Evolutionary conservation across 2,113 vertebrate genomes (phyloP).

Genomic region (Perccottus glenii): DNA sequence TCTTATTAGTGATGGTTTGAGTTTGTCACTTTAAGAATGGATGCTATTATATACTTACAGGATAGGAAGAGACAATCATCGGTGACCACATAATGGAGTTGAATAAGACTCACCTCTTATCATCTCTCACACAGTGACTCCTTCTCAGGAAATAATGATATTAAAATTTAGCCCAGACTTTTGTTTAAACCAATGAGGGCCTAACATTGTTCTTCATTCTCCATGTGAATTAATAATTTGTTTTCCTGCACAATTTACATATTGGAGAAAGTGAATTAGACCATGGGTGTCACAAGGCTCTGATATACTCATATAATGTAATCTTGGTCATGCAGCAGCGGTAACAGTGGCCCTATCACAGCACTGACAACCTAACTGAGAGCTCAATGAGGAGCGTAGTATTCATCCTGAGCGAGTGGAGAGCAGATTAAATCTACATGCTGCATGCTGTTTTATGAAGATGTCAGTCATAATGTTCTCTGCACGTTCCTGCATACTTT

Average conservation of each 20-base stretch:
- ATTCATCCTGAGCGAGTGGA: not conserved
- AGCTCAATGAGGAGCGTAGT: not conserved
- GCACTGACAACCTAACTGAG: constrained; percentile 12
- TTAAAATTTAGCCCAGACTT: constrained; percentile 27
- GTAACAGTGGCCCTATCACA: constrained; percentile 28
- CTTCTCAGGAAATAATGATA: constrained; percentile 4
- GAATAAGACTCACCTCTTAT: constrained; percentile 25
- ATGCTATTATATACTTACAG: not conserved
- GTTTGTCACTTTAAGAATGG: not conserved
- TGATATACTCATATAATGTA: constrained; percentile 40
- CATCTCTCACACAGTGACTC: constrained; percentile 1
- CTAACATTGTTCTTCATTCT: not conserved
- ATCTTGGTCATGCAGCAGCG: constrained; percentile 27
- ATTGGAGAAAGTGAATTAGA: constrained; percentile 16
- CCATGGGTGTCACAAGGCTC: constrained; percentile 6
- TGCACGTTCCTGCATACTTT: not conserved
- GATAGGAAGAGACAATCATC: constrained; percentile 1
- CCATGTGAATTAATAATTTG: constrained; percentile 28
- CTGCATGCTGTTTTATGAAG: constrained; percentile 14
- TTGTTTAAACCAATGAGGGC: constrained; percentile 11
- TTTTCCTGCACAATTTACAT: constrained; percentile 1
- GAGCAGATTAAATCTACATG: constrained; percentile 38
- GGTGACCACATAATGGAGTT: constrained; percentile 2
- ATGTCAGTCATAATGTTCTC: constrained; percentile 12
- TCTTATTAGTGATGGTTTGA: not conserved